Evolutionary conservation across 2,888 invertebrate species (phyloP).

Genomic region (Coelogynopora nodosa): DNA sequence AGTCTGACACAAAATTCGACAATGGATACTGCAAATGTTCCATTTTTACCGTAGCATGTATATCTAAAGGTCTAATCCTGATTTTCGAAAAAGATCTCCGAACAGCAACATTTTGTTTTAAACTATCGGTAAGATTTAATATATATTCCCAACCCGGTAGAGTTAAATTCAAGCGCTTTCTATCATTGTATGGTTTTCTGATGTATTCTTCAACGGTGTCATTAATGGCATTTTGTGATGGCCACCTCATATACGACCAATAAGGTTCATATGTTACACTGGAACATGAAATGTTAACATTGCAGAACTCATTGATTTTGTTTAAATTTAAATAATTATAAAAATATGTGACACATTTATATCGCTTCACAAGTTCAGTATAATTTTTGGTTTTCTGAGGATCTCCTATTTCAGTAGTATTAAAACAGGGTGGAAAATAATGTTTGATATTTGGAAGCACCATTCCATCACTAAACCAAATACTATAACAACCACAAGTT

Average conservation of each 20-base stretch:
- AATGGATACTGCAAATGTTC: background rate
- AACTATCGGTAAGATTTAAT: background rate
- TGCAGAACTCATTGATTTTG: background rate
- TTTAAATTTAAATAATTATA: background rate
- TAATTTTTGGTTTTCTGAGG: background rate
- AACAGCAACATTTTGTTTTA: background rate
- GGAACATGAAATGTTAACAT: background rate
- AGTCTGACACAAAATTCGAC: background rate
- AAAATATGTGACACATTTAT: background rate
- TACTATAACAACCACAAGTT: background rate
- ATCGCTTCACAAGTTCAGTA: background rate
- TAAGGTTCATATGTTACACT: background rate
- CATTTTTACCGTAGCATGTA: background rate
- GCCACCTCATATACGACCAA: background rate
- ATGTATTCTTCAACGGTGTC: background rate
- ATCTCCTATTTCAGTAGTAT: background rate
- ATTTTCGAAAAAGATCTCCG: background rate
- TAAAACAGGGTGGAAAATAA: background rate
- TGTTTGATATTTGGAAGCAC: background rate
- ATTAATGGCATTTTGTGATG: background rate
- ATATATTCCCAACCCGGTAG: background rate
- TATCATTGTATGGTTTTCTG: background rate
- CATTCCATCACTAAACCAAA: background rate
- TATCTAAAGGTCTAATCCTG: background rate
- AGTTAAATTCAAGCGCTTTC: background rate